phyloP scores from a whole-genome alignment of 2,113 vertebrate genomes.

The Crotophaga sulcirostris region DNA sequence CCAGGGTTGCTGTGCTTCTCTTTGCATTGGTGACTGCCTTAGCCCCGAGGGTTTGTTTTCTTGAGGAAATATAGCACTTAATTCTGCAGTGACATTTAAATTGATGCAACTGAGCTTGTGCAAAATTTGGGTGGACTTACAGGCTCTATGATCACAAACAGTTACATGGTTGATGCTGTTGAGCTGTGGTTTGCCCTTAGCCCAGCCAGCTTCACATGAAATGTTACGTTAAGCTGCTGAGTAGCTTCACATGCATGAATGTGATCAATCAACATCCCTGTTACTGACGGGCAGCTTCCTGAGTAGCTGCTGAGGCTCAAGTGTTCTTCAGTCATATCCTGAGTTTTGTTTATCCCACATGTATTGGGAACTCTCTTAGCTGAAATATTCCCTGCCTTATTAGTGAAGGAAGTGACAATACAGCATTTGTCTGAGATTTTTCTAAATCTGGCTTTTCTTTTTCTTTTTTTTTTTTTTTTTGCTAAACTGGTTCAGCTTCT shows the following conservation, averaged over 20 bases:
- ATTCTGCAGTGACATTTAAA: not conserved
- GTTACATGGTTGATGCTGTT: not conserved
- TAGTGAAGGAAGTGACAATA: not conserved
- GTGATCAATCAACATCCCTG: not conserved
- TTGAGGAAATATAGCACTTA: not conserved
- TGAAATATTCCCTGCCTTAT: not conserved
- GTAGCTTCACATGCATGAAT: not conserved
- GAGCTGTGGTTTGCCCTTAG: conserved; percentile 14
- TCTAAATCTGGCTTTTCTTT: not conserved
- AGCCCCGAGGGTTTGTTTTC: not conserved
- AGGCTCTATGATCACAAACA: not conserved
- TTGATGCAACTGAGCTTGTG: not conserved
- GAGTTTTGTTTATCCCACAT: conserved; percentile 22
- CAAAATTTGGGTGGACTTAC: not conserved
- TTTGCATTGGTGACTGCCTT: not conserved
- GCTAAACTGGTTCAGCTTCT: not conserved
- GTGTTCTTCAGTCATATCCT: conserved; percentile 26
- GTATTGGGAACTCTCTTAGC: conserved; percentile 7
- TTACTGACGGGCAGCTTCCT: conserved; percentile 10
- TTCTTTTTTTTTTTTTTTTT: not conserved
- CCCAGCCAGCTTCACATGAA: not conserved
- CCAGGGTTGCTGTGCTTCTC: not conserved
- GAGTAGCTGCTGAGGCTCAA: not conserved
- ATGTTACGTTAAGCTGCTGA: not conserved
- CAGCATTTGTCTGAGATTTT: not conserved